These are phyloP conservation scores for Rhynchonema sp. DNA, from an alignment of 2,888 invertebrate genomes.

Conservation along the genomic window DNA sequence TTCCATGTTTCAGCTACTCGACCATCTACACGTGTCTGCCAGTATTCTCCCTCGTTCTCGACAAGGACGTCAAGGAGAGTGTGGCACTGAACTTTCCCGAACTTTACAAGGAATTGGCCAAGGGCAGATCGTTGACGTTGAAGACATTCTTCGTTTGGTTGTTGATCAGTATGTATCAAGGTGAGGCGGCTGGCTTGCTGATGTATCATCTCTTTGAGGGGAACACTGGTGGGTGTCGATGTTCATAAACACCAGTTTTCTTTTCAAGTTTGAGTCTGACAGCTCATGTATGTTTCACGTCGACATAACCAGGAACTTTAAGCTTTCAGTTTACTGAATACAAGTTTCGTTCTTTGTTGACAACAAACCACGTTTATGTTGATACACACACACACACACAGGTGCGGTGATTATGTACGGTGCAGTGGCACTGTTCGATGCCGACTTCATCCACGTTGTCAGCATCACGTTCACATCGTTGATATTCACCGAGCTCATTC, in stretches of 20 bases:
- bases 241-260: no score
- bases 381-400: slow-evolving; percentile 27
- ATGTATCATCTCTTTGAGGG: no score
- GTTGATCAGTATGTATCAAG: slow-evolving; percentile 94
- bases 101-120: slow-evolving; percentile 84
- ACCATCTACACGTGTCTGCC: slow-evolving; percentile 97
- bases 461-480: slow-evolving; percentile 93
- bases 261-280: no score
- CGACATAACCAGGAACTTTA: no score
- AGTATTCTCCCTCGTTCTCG: slow-evolving; percentile 84
- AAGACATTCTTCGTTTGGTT: slow-evolving; percentile 99
- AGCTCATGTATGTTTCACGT: no score
- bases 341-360: no score
- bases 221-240: no score
- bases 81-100: slow-evolving; percentile 87
- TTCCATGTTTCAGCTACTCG: slow-evolving; percentile 47
- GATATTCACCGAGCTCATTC: slow-evolving; percentile 86
- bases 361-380: background rate
- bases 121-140: slow-evolving; percentile 85
- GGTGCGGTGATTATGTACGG: slow-evolving; percentile 98
- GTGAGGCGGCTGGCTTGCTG: no score
- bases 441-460: slow-evolving; percentile 93
- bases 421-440: slow-evolving; percentile 81
- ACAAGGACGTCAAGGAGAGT: slow-evolving; percentile 81
- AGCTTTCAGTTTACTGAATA: no score